Base-by-base conservation (phyloP, 2,888 invertebrate genomes). In the Gasteruption jaculator region DNA sequence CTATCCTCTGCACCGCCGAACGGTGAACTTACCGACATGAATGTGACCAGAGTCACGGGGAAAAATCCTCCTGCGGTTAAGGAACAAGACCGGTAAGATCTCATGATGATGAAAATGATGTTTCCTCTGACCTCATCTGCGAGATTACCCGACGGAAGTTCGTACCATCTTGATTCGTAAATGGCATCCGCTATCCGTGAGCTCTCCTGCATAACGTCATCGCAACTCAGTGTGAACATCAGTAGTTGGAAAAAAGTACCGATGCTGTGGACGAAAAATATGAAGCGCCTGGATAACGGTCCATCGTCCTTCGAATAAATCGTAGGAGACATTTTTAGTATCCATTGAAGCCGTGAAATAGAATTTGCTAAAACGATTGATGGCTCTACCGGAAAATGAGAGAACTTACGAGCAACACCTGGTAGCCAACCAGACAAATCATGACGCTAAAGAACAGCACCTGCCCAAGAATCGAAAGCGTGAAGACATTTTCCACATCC, bases 1-100 rank as follows among this genome's bases (percentile, higher is more conserved):
- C n/a, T n/a, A n/a, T n/a, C n/a, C 10, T 56, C 22, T 65, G 49
- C 29, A 81, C 74, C 72, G n/a, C n/a, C 92, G n/a, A n/a, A n/a
- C n/a, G n/a, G n/a, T n/a, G n/a, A n/a, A 25, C 12, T 46, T 30
- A 49, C 49, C 24, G 40, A 36, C 5, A 39, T 43, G 19, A 39
- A 50, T 18, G 48, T 48, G 27, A 45, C 43, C 19, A 48, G 18
- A 10, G 46, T 43, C 4, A 50, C 34, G 2, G 40, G 22, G 19
- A 41, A 47, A 29, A 45, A 49, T 21, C 37, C 38, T 10, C 38
- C 45, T 10, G 43, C 49, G 3, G 49, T 45, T 12, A 47, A 14
- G 15, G 16, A 22, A 14, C 38, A 51, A 1, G 54, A 43, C 4
- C 38, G 43, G 14, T 21, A 29, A 2, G 53, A 34, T 38, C 54